Evolutionary conservation across 1,140 invertebrate genomes (phyloP), one percentile per base, ranked within the genome.

Genomic region (Sinonovacula constricta): DNA sequence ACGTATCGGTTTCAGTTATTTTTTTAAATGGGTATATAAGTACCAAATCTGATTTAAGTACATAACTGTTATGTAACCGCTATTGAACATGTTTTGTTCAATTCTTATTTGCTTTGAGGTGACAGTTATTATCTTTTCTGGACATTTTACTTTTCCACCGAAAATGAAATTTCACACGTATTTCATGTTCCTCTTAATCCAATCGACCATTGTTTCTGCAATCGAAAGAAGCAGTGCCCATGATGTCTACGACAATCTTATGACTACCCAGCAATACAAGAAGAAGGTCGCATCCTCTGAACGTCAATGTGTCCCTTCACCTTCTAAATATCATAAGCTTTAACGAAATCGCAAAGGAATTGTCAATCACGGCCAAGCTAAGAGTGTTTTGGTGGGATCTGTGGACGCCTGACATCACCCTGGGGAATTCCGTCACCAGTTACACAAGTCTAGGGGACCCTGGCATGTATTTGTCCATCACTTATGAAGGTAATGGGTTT

Each of bases 361-460:
- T 82, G 0, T 31, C 36, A 0, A 68, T 69, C 15, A 80, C 62
- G 0, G 71, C 54, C 0, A 76, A 56, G 34, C 69, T 82, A 0
- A 53, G 26, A 18, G 2, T 82, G 15, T 31, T 14, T 1, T 80
- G 81, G 81, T 60, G 12, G 12, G 81, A 54, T 0, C 31, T 82
- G 1, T 82, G 81, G 81, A 77, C 68, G 51, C 81, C 81, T 36
- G 74, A 77, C 34, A 39, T 82, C 3, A 39, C 45, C 4, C 39
- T 80, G 45, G 33, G 69, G 26, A 81, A 81, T 39, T 70, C 68
- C 0, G 45, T 81, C 33, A 54, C 5, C 28, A 75, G 53, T 7
- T 36, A 62, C 33, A 1, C 1, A 4, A 70, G 79, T n/a, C 22
- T 81, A 0, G 80, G 80, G n/a, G 24, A 22, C 7, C 31, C n/a